Base-by-base conservation (phyloP, 2,113 vertebrate genomes). In the Eurypyga helias region DNA sequence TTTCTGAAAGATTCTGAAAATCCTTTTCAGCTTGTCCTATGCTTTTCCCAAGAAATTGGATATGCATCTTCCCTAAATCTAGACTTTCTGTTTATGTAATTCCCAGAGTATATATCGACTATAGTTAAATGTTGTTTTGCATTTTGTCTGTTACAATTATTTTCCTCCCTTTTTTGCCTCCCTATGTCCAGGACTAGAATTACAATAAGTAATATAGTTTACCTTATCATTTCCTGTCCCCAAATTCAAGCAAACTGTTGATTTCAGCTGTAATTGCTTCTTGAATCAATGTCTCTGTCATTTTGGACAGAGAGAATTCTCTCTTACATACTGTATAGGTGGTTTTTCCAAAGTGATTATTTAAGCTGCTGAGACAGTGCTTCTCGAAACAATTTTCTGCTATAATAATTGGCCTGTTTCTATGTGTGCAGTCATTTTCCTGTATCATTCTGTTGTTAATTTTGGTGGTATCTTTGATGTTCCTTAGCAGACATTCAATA, bases 301-400 rank as follows among this genome's bases (percentile, higher is more conserved):
- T 75, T 92, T 84, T 67, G 34, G 36, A 70, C 51, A 46, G 64
- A 83, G 70, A 86, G 24, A 87, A 71, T 81, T 64, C 20, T 45
- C 46, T 85, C 36, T 87, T 58, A 75, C 49, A 48, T 25, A 52
- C 7, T 26, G 33, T 45, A 81, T 67, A 83, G 19, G 34, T 67
- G 25, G 29, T 19, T 80, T 26, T 77, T 88, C 54, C 58, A 55
- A 78, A 70, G 72, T 71, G 65, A 82, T 94, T 87, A 71, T 92
- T 90, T 83, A 84, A 94, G 83, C 29, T 96, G 62, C 83, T 78
- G 71, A 86, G 71, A 92, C 71, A 62, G n/a, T 65, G 28, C 20
- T 65, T 88, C 89, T 90, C 58, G 57, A 90, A 88, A 94, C 58
- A 66, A 76, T 77, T 58, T 95, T 88, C 69, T 85, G 13, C n/a